A percentile compares a stretch with the other conserved stretches of the same genome.
These are phyloP conservation scores for Drosophila willistoni DNA, from an alignment of 1,140 invertebrate genomes.

Conservation along the genomic window DNA sequence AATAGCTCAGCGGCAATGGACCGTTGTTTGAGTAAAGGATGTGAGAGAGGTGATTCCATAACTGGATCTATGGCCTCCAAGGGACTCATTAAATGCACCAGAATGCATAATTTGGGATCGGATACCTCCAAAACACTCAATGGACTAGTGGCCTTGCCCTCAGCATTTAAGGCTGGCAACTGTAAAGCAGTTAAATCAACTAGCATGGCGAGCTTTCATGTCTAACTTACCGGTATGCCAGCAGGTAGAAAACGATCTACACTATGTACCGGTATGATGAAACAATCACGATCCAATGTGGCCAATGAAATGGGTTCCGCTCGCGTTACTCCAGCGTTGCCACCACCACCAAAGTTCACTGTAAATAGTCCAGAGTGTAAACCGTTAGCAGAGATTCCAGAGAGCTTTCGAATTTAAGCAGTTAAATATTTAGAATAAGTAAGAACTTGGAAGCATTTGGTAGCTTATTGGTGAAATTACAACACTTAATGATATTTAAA, in stretches of 20 bases:
- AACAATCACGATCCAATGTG: slow-evolving; percentile 92
- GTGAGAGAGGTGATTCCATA: slow-evolving; percentile 91
- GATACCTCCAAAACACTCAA: slow-evolving; percentile 92
- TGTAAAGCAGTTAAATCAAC: slow-evolving; percentile 4
- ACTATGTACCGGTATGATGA: slow-evolving; percentile 94
- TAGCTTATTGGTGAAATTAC: slow-evolving; percentile 26
- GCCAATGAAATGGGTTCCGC: slow-evolving; percentile 89
- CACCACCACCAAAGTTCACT: slow-evolving; percentile 71
- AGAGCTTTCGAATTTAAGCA: neutral
- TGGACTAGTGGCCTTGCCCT: slow-evolving; percentile 85
- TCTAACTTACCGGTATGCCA: slow-evolving; percentile 89
- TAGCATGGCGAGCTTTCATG: too few species aligned
- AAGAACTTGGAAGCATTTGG: slow-evolving; percentile 14
- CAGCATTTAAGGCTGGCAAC: slow-evolving; percentile 84
- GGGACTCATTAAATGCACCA: slow-evolving; percentile 94
- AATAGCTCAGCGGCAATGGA: slow-evolving; percentile 90
- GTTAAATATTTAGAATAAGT: neutral
- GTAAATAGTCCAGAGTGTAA: slow-evolving; percentile 27
- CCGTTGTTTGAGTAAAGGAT: slow-evolving; percentile 89
- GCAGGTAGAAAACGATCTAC: slow-evolving; percentile 93
- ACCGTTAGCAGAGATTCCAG: neutral
- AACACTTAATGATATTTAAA: slow-evolving; percentile 24
- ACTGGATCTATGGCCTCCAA: slow-evolving; percentile 92
- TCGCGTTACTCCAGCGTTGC: slow-evolving; percentile 75
- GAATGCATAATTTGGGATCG: slow-evolving; percentile 93